These are phyloP conservation scores for Hylaea fasciaria DNA, from an alignment of 2,888 invertebrate genomes.

Conservation along the genomic window DNA sequence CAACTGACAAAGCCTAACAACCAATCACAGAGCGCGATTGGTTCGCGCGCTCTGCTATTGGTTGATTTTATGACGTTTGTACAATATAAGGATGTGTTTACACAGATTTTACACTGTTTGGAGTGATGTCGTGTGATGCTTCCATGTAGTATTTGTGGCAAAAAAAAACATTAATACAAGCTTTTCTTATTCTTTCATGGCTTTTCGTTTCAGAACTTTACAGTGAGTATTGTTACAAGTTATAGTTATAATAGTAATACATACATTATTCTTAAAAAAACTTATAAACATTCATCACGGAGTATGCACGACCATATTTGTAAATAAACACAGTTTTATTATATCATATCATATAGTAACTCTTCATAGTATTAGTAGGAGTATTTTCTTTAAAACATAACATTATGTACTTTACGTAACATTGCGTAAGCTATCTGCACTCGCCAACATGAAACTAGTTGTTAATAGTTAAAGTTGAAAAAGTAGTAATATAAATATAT, in stretches of 20 bases:
- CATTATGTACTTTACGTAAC: too few species aligned
- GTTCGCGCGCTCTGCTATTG: conserved; percentile 13
- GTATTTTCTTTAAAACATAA: too few species aligned
- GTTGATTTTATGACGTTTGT: conserved; percentile 15
- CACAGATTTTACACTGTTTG: conserved; percentile 33
- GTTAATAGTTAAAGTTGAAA: too few species aligned
- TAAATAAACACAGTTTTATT: neutral
- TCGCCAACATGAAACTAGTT: too few species aligned
- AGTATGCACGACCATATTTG: neutral
- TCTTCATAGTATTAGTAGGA: too few species aligned
- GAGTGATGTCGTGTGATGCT: conserved; percentile 54
- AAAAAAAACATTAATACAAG: conserved; percentile 57
- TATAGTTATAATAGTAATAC: conserved; percentile 13
- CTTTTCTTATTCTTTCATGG: conserved; percentile 70
- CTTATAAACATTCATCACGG: neutral
- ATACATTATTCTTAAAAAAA: conserved; percentile 1
- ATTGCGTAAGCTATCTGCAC: too few species aligned
- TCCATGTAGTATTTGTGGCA: conserved; percentile 80
- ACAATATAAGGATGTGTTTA: conserved; percentile 30
- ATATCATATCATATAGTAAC: too few species aligned
- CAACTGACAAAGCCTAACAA: conserved; percentile 5
- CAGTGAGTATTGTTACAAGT: conserved; percentile 64
- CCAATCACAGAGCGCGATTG: conserved; percentile 21
- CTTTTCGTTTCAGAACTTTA: conserved; percentile 71
- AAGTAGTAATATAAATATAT: too few species aligned